Evolutionary conservation across 1,140 invertebrate genomes (phyloP).

Genomic region (Drosophila arizonae): DNA sequence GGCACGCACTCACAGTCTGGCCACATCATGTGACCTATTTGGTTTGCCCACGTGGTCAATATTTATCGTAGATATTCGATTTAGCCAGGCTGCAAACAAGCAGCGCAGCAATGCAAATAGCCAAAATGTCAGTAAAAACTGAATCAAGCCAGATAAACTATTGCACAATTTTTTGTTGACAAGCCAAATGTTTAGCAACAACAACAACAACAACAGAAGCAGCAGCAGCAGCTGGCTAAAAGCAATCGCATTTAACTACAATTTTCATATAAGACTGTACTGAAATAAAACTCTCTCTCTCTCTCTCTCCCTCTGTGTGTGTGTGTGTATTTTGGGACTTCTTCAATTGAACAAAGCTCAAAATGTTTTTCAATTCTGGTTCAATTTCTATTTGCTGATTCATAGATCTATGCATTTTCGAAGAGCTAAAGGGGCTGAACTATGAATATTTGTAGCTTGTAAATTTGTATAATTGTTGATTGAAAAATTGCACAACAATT

Average conservation of each 20-base stretch:
- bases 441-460: too few species aligned
- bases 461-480: too few species aligned
- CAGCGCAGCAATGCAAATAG: conserved; percentile 26
- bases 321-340: background rate
- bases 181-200: conserved; percentile 16
- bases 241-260: background rate
- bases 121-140: conserved; percentile 4
- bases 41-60: conserved; percentile 46
- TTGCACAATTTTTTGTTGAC: conserved; percentile 33
- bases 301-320: background rate
- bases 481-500: too few species aligned
- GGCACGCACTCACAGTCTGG: conserved; percentile 8
- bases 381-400: too few species aligned
- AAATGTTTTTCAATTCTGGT: too few species aligned
- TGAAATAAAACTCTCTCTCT: too few species aligned
- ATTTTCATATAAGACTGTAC: background rate
- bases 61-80: conserved; percentile 53
- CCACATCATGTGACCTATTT: conserved; percentile 42
- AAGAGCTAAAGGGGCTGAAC: too few species aligned
- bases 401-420: too few species aligned
- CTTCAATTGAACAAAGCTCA: too few species aligned
- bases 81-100: conserved; percentile 27
- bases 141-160: conserved; percentile 4
- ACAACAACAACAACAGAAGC: background rate
- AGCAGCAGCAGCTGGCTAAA: conserved; percentile 1